phyloP scores from a whole-genome alignment of 2,888 invertebrate genomes.

The Tuberolachnus salignus region DNA sequence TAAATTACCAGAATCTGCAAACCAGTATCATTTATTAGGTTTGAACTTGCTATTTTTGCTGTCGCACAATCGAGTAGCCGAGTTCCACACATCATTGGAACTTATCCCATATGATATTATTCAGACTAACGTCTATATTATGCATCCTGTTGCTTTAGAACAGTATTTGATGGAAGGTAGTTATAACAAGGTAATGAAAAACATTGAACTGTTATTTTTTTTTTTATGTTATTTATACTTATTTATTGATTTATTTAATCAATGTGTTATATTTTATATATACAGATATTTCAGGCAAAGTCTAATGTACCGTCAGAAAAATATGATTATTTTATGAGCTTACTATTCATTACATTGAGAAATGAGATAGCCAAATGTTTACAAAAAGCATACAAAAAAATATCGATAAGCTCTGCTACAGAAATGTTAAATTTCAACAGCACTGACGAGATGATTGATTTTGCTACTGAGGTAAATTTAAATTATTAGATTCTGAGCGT shows the following conservation, averaged over 20 bases:
- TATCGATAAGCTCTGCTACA: constrained; percentile 84
- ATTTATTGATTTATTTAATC: neutral
- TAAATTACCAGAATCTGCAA: constrained; percentile 86
- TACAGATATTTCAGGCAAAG: constrained; percentile 70
- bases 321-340: constrained; percentile 96
- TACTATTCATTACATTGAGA: constrained; percentile 90
- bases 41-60: constrained; percentile 90
- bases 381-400: constrained; percentile 93
- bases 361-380: constrained; percentile 96
- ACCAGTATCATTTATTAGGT: constrained; percentile 92
- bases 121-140: constrained; percentile 90
- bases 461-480: constrained; percentile 74
- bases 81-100: constrained; percentile 97
- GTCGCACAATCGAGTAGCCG: constrained; percentile 95
- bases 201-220: no score
- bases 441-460: constrained; percentile 78
- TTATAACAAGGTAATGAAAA: constrained; percentile 82
- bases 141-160: constrained; percentile 92
- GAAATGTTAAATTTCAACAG: constrained; percentile 84
- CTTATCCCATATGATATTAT: constrained; percentile 89
- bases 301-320: constrained; percentile 95
- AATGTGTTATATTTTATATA: constrained; percentile 59
- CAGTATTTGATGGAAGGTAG: constrained; percentile 99
- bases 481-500: constrained; percentile 23
- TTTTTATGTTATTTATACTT: no score